Percentiles rank a stretch among this genome's conserved stretches.
phyloP scores from a whole-genome alignment of 2,888 invertebrate genomes.

The Tromatobia lineatoria region DNA sequence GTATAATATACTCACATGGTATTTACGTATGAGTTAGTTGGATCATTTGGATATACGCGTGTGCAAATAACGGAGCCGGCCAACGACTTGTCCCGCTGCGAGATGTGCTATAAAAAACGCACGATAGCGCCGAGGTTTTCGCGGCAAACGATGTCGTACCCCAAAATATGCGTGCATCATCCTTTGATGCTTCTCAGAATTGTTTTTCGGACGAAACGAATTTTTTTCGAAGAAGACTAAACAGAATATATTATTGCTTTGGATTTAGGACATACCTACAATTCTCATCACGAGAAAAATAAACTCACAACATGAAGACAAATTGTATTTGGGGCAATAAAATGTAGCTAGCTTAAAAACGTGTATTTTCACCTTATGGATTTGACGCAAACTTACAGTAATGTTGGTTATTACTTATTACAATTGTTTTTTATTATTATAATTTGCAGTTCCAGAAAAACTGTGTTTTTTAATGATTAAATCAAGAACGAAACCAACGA shows the following conservation, averaged over 20 bases:
- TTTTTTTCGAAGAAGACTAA: not conserved
- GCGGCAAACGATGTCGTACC: conserved; percentile 32
- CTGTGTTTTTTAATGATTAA: too few relatives aligned
- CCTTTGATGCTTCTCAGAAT: conserved; percentile 51
- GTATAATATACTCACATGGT: conserved; percentile 56
- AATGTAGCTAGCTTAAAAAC: too few relatives aligned
- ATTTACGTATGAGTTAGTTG: conserved; percentile 62
- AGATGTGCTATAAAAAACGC: conserved; percentile 37
- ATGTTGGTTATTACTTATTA: too few relatives aligned
- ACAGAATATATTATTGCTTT: conserved; percentile 18
- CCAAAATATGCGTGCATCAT: conserved; percentile 19
- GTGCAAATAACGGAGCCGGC: conserved; percentile 49
- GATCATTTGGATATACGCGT: conserved; percentile 58
- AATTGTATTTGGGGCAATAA: too few relatives aligned
- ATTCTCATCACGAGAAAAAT: not conserved
- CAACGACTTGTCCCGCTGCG: conserved; percentile 61
- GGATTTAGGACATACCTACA: not conserved
- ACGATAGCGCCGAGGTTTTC: conserved; percentile 51
- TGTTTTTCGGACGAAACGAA: conserved; percentile 14
- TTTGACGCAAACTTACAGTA: too few relatives aligned
- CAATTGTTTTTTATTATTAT: too few relatives aligned
- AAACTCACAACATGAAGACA: not conserved
- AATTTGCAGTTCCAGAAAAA: too few relatives aligned
- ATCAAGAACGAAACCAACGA: too few relatives aligned
- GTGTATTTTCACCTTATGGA: too few relatives aligned